Evolutionary conservation across 2,888 invertebrate genomes (phyloP), one percentile per base, ranked within the genome.

Genomic region (Petrolisthes manimaculis): DNA sequence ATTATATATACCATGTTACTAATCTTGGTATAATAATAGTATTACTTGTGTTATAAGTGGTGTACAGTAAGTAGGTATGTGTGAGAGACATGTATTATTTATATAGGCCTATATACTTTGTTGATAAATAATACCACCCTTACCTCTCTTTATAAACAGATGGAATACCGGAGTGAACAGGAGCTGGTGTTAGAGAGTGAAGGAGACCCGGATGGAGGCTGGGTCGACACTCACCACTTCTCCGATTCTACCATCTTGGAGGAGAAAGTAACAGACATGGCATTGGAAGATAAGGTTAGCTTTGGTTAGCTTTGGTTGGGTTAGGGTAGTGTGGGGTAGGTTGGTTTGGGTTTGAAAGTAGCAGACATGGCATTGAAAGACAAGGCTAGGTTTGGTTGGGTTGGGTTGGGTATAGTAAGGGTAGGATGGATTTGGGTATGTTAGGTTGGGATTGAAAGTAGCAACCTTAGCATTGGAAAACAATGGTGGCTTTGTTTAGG

Each of bases 141-240:
- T 37, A 37, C 37, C 37, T 2, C 37, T 37, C 37, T 2, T 37
- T 37, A 37, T 37, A n/a, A 4, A 54, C 93, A 97, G 95, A 97
- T 98, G 94, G 97, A 98, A 93, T 97, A 98, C 92, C 96, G 96
- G 92, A 96, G 96, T 91, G 96, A 97, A 83, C 96, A 97, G 92
- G 99, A 99, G 93, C 96, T 91, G 96, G 96, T 86, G 94, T 94
- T 92, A 97, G 89, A 90, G 54, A 82, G 85, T 21, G 88, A 84
- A 37, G 87, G 86, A n/a, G 91, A 89, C 77, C 86, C 88, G 37
- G 94, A 94, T 90, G 98, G 98, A 83, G 99, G 99, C 54, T 99
- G 99, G 99, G 98, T 99, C 1, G 99, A 99, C 93, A 99, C 99
- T 18, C 99, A 99, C 94, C 98, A 98, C 93, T 97, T 95, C 92